Conservation (phyloP, 1,140 invertebrate genomes). For the Phymorhynchus buccinoides region DNA sequence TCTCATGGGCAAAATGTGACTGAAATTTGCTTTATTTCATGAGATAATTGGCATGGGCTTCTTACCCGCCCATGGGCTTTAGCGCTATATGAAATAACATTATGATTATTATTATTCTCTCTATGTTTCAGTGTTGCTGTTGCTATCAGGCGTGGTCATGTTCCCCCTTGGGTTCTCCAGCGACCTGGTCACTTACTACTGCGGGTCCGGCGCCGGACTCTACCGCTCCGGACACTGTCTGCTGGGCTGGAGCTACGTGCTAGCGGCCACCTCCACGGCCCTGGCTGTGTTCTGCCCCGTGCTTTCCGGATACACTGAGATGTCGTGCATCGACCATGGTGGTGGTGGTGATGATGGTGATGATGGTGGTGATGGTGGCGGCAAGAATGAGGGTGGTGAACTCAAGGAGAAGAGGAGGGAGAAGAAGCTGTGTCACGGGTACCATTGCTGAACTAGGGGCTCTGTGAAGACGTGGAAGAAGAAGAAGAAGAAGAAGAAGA, state of each 20-base stretch:
- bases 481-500: neutral
- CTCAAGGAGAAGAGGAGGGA: too few species aligned
- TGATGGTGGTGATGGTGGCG: neutral
- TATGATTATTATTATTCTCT: neutral
- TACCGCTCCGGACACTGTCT: conserved; percentile 70
- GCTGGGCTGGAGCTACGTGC: conserved; percentile 73
- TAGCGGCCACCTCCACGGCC: conserved; percentile 71
- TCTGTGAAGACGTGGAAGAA: neutral
- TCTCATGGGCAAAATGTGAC: too few species aligned
- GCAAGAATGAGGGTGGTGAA: too few species aligned
- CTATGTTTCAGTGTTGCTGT: conserved; percentile 58
- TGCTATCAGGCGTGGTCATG: conserved; percentile 67
- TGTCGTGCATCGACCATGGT: neutral
- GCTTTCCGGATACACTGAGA: conserved; percentile 64
- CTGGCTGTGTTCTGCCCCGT: conserved; percentile 73
- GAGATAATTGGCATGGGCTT: too few species aligned
- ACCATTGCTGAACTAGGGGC: neutral
- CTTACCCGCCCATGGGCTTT: too few species aligned
- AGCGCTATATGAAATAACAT: too few species aligned
- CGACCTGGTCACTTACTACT: conserved; percentile 69
- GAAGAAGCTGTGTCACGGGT: neutral
- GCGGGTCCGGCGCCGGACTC: conserved; percentile 56
- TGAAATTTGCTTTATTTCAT: too few species aligned
- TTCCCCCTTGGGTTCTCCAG: conserved; percentile 73
- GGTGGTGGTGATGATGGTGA: neutral